These are phyloP conservation scores for Agrochola lychnidis DNA, from an alignment of 2,888 invertebrate genomes.

Conservation along the genomic window DNA sequence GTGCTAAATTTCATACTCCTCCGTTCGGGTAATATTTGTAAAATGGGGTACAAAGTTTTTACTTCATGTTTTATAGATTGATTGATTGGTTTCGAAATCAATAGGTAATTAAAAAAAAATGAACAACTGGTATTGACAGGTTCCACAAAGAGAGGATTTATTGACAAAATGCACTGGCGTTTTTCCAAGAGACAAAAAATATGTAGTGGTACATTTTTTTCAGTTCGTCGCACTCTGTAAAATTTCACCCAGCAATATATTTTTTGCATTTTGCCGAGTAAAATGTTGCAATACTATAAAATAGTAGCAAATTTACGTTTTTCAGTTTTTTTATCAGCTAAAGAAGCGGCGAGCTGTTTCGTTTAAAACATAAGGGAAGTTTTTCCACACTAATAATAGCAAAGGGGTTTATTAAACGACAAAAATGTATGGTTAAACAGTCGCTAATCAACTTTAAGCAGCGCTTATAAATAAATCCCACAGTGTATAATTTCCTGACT, in stretches of 20 bases:
- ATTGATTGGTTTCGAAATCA: not conserved
- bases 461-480: too few species aligned
- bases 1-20: too few species aligned
- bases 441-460: too few species aligned
- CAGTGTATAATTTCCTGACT: not conserved
- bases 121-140: not conserved
- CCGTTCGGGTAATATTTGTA: too few species aligned
- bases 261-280: not conserved
- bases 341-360: too few species aligned
- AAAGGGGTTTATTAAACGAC: not conserved
- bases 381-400: not conserved
- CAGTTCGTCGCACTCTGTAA: not conserved
- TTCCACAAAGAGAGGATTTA: not conserved
- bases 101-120: not conserved
- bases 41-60: too few species aligned
- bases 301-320: too few species aligned
- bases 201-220: not conserved
- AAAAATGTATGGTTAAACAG: too few species aligned
- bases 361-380: constrained; percentile 1
- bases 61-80: not conserved
- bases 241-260: not conserved
- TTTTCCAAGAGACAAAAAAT: not conserved
- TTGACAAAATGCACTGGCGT: not conserved
- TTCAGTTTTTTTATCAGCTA: too few species aligned
- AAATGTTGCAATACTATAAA: not conserved